Evolutionary conservation across 2,113 vertebrate genomes (phyloP).

Genomic region (Sylvilagus bachmani): DNA sequence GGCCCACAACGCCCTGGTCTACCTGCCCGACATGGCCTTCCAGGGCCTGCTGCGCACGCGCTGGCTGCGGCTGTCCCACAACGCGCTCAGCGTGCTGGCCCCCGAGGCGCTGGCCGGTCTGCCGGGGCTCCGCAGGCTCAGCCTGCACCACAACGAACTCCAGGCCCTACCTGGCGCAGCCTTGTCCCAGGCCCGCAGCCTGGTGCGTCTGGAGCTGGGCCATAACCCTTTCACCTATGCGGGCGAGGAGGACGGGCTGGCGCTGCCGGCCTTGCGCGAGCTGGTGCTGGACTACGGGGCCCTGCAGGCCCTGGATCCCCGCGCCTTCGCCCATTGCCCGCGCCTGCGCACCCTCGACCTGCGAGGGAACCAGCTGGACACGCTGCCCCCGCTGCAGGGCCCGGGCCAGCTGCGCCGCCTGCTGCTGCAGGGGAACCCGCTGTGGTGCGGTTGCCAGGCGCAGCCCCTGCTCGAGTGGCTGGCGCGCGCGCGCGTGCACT

Average conservation of each 20-base stretch:
- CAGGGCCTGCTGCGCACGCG: conserved; percentile 94
- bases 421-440: conserved; percentile 92
- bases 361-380: conserved; percentile 92
- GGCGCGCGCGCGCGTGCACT: conserved; percentile 85
- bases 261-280: conserved; percentile 93
- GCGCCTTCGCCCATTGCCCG: conserved; percentile 91
- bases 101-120: conserved; percentile 94
- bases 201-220: conserved; percentile 92
- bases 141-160: conserved; percentile 96
- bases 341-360: conserved; percentile 92
- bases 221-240: conserved; percentile 96
- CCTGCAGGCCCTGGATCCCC: conserved; percentile 92
- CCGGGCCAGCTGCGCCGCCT: conserved; percentile 87
- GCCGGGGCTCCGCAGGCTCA: conserved; percentile 92
- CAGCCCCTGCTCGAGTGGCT: conserved; percentile 93
- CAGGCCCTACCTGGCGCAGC: conserved; percentile 94
- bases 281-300: conserved; percentile 93
- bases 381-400: conserved; percentile 91
- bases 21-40: conserved; percentile 96
- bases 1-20: conserved; percentile 93
- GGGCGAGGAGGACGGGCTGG: conserved; percentile 91
- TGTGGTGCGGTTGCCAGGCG: conserved; percentile 95
- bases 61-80: conserved; percentile 95
- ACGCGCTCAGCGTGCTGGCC: conserved; percentile 94
- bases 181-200: conserved; percentile 91